Evolutionary conservation across 2,113 vertebrate species (phyloP), one percentile per base, ranked within the genome.

Genomic region (rabbit (Oryctolagus cuniculus)): DNA sequence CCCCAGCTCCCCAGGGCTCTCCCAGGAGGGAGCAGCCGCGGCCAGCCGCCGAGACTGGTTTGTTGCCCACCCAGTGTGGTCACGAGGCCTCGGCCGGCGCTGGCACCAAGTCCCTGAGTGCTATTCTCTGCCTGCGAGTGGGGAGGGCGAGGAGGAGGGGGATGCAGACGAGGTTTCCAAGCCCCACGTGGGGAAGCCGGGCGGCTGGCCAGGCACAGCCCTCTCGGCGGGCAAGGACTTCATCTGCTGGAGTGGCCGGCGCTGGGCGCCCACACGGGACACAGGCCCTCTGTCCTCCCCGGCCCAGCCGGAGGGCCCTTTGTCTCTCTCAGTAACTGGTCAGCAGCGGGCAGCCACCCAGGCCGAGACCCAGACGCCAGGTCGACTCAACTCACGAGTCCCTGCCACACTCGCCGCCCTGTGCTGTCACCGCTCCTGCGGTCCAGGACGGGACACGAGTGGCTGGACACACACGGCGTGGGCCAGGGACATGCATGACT

Each of bases 261-360:
- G 34, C 10, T 22, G 27, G 15, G 53, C 0, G 0, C 3, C 38
- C 67, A 25, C 13, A 1, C 31, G 4, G 16, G 15, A 97, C 95
- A 97, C 63, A 88, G 78, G 1, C 29, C 88, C 72, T 94, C 89
- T 96, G 78, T 93, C 61, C 87, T 67, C 38, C 44, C 5, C 2
- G 85, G 15, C 12, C 0, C 24, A 24, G 82, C 89, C 63, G 27
- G 77, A 85, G 36, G 78, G 49, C 10, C 78, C 95, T 85, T 94
- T 10, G 21, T 38, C 82, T 95, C 86, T 38, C 82, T 95, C 86
- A 86, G 87, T 73, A 77, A 31, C 91, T 36, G 61, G 67, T 44
- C 0, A 1, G 51, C 69, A 55, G 34, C 3, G 31, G 67, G 13
- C 69, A 8, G 12, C 10, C 10, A 22, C 51, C 19, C 7, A 16